Conservation (phyloP, 2,797 vertebrate genomes). For the Halcyon smyrnensis region DNA sequence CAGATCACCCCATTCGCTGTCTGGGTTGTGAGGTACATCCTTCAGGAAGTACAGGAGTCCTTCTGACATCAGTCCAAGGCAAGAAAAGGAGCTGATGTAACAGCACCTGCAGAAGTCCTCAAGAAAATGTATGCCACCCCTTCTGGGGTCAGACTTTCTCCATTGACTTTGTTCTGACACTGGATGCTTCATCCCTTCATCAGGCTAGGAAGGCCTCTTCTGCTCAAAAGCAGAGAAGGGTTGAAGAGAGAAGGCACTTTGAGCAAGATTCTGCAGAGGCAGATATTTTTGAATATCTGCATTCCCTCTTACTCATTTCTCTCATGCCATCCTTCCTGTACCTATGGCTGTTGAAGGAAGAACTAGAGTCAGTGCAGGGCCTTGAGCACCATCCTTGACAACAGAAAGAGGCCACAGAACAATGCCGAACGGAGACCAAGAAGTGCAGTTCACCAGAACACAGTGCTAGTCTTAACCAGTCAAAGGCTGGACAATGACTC, state of each 20-base stretch:
- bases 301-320: background rate
- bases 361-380: background rate
- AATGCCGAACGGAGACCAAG: background rate
- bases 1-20: background rate
- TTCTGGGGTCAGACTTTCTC: background rate
- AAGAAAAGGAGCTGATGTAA: background rate
- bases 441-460: slow-evolving; percentile 14
- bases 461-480: slow-evolving; percentile 80
- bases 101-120: background rate
- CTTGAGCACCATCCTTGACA: background rate
- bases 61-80: background rate
- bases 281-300: background rate
- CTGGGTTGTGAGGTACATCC: background rate
- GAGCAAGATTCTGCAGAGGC: background rate
- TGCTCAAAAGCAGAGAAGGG: background rate
- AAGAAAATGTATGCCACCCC: background rate
- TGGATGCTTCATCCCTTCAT: background rate
- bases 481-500: slow-evolving; percentile 83
- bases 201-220: background rate
- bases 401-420: background rate
- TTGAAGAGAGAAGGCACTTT: background rate
- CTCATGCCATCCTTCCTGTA: background rate
- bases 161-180: background rate
- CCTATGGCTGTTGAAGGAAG: background rate
- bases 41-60: background rate